A percentile compares a stretch with the other conserved stretches of the same genome.
phyloP scores from a whole-genome alignment of 1,140 invertebrate species.

The Seison nebaliae region DNA sequence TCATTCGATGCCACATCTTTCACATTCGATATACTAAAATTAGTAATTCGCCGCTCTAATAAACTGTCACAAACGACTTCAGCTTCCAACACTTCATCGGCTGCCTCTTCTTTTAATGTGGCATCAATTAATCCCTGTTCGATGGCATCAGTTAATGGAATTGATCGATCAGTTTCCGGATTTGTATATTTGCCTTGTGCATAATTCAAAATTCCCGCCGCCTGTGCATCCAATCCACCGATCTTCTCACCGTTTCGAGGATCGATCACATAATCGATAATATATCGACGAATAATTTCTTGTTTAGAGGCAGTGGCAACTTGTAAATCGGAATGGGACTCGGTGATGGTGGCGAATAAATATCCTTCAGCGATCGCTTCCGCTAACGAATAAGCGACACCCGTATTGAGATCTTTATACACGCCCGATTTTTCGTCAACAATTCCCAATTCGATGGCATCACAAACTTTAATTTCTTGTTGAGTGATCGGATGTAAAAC shows the following conservation, averaged over 20 bases:
- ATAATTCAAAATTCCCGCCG: conserved; percentile 10
- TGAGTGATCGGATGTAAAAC: conserved; percentile 11
- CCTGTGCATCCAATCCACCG: conserved; percentile 11
- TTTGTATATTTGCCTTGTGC: conserved; percentile 11
- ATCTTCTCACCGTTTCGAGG: conserved; percentile 1
- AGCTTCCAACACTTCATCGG: conserved; percentile 9
- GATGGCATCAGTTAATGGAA: conserved; percentile 9
- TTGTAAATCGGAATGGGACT: conserved; percentile 3
- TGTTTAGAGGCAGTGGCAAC: conserved; percentile 2
- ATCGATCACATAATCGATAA: conserved; percentile 12
- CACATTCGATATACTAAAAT: conserved; percentile 3
- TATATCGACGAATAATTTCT: conserved; percentile 7
- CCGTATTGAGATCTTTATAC: conserved; percentile 10
- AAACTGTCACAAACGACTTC: conserved; percentile 9
- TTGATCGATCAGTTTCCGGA: conserved; percentile 1
- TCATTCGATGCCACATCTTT: conserved; percentile 6
- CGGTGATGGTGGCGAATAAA: conserved; percentile 10
- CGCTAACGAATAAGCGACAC: conserved; percentile 7
- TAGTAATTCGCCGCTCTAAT: conserved; percentile 8
- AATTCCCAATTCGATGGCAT: conserved; percentile 10
- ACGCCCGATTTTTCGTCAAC: conserved; percentile 8
- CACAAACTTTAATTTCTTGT: conserved; percentile 12
- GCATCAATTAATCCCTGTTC: conserved; percentile 4
- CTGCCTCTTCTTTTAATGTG: conserved; percentile 1
- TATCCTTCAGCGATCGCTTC: conserved; percentile 12